These are phyloP conservation scores for Diabrotica undecimpunctata DNA, from an alignment of 1,140 invertebrate genomes.

Conservation along the genomic window DNA sequence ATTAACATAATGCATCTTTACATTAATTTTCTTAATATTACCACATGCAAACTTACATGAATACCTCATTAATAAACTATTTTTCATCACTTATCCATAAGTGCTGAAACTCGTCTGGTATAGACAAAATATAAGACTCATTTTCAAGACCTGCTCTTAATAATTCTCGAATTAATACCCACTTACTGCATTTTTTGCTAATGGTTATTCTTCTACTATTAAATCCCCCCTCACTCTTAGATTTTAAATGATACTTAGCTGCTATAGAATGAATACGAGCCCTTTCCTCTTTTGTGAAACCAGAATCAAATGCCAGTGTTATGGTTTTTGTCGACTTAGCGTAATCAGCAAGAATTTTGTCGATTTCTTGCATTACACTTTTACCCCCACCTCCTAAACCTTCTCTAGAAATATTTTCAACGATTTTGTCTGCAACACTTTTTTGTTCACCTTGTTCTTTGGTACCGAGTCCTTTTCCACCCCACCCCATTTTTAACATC, in stretches of 20 bases:
- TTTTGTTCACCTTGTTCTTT: conserved; percentile 30
- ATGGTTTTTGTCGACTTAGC: conserved; percentile 28
- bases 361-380: conserved; percentile 29
- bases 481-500: conserved; percentile 37
- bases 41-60: no score
- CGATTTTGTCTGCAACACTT: conserved; percentile 29
- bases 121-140: conserved; percentile 25
- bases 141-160: conserved; percentile 24
- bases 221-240: conserved; percentile 32
- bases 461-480: conserved; percentile 29
- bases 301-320: conserved; percentile 29
- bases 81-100: conserved; percentile 17
- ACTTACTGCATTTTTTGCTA: conserved; percentile 29
- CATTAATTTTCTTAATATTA: no score
- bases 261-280: conserved; percentile 32
- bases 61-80: no score
- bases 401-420: conserved; percentile 29
- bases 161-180: conserved; percentile 27
- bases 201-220: conserved; percentile 29
- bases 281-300: conserved; percentile 30
- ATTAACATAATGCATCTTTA: no score
- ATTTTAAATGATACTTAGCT: conserved; percentile 27
- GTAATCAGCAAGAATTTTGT: conserved; percentile 29
- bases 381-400: conserved; percentile 19
- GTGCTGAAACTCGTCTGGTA: conserved; percentile 27